Evolutionary conservation across 2,888 invertebrate genomes (phyloP).

Genomic region (Agrochola macilenta): DNA sequence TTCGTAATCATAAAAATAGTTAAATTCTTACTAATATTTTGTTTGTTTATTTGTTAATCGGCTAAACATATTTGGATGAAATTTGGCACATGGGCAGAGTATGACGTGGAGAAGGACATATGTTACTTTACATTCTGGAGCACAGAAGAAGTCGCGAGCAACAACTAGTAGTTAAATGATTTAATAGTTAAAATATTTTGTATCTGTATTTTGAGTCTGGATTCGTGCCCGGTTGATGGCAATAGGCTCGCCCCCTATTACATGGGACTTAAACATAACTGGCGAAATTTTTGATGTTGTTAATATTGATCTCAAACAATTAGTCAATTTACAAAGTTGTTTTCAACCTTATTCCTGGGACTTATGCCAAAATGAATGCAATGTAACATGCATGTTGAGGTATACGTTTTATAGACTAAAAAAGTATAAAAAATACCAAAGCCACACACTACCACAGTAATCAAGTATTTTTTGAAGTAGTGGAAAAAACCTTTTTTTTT

Average conservation of each 20-base stretch:
- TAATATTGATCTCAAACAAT: slow-evolving; percentile 1
- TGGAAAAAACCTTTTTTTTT: background rate
- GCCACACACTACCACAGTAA: background rate
- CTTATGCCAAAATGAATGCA: background rate
- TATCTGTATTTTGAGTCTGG: background rate
- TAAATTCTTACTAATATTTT: background rate
- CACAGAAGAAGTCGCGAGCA: too few relatives aligned
- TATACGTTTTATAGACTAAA: background rate
- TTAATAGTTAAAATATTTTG: background rate
- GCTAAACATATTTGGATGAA: too few relatives aligned
- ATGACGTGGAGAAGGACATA: too few relatives aligned
- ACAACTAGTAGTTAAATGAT: background rate
- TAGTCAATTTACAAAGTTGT: background rate
- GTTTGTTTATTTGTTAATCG: too few relatives aligned
- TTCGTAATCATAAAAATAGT: background rate
- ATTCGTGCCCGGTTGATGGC: background rate
- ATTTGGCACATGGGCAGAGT: too few relatives aligned
- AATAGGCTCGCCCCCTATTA: background rate
- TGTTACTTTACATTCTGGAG: background rate
- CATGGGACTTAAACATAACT: background rate
- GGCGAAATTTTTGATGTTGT: background rate
- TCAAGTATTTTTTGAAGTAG: background rate
- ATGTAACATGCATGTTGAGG: background rate
- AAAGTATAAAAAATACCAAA: background rate
- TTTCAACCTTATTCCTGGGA: background rate